Percentiles rank a stretch among this genome's conserved stretches.
Conservation (phyloP, 2,888 invertebrate species). For the Epinotia bilunana region DNA sequence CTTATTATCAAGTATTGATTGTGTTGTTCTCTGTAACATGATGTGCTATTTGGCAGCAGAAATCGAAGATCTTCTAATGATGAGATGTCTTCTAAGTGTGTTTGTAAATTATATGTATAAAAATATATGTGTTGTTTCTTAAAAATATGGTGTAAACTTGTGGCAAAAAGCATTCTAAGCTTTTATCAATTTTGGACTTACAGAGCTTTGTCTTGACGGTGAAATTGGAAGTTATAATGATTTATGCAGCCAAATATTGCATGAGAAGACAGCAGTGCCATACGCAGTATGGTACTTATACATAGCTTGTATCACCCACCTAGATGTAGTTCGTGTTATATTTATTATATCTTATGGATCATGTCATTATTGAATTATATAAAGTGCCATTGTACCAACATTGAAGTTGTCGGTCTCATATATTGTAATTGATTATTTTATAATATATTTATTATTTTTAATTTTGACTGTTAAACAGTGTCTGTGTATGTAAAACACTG, state of each 20-base stretch:
- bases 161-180: slow-evolving; percentile 7
- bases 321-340: slow-evolving; percentile 43
- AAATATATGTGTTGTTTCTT: slow-evolving; percentile 4
- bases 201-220: neutral
- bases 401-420: slow-evolving; percentile 12
- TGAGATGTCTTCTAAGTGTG: neutral
- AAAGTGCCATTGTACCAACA: slow-evolving; percentile 42
- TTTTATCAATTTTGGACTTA: slow-evolving; percentile 3
- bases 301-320: slow-evolving; percentile 36
- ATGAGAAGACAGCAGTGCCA: slow-evolving; percentile 11
- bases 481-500: neutral
- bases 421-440: no score
- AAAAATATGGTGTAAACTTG: slow-evolving; percentile 6
- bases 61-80: slow-evolving; percentile 1
- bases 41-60: slow-evolving; percentile 28
- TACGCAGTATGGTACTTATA: slow-evolving; percentile 21
- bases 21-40: neutral
- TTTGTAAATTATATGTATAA: slow-evolving; percentile 17
- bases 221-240: slow-evolving; percentile 6
- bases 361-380: slow-evolving; percentile 39
- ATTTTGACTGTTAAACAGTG: neutral
- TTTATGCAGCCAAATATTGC: slow-evolving; percentile 27
- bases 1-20: slow-evolving; percentile 13
- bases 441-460: slow-evolving; percentile 12
- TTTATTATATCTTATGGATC: slow-evolving; percentile 38